Base-by-base conservation (phyloP, 2,113 vertebrate genomes). In the human (Homo sapiens) region DNA sequence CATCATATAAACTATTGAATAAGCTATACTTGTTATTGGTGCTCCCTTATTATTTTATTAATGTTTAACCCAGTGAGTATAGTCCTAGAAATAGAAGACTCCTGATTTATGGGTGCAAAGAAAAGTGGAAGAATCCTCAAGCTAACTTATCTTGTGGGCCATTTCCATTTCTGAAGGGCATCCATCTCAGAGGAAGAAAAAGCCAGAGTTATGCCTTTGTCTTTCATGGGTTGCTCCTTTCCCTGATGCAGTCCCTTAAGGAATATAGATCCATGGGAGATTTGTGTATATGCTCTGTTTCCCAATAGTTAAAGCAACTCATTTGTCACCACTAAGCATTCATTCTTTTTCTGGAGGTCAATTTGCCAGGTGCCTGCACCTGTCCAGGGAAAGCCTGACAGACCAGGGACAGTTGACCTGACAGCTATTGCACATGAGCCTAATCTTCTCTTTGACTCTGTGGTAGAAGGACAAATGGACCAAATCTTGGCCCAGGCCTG, bases 341-440 rank as follows among this genome's bases (percentile, higher is more conserved):
- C 79, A 73, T 92, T 96, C 66, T 83, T 93, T 89, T 93, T 55
- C 83, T 95, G 32, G 61, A 96, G 78, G 89, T 95, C 78, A 93
- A 38, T 70, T 78, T 0, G 0, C 35, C 35, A 93, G 91, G 48
- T 38, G 11, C 38, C 80, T 52, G 10, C 13, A 38, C 20, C 59
- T 45, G 22, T 94, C 82, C 16, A n/a, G 35, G 66, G 22, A 30
- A 94, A 87, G 78, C 76, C 0, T 20, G 72, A 89, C 14, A 70
- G 48, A 32, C 3, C 11, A 4, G 72, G 6, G 1, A 40, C 35
- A 48, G 22, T 16, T 68, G 64, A 50, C 23, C 57, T 89, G 48
- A 90, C 23, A 73, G 52, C n/a, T 40, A 45, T 13, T 14, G 18
- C 9, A 25, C 17, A 22, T 5, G 75, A 79, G 25, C 68, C 43